Conservation (phyloP, 2,113 vertebrate genomes). For the Thermophis baileyi region DNA sequence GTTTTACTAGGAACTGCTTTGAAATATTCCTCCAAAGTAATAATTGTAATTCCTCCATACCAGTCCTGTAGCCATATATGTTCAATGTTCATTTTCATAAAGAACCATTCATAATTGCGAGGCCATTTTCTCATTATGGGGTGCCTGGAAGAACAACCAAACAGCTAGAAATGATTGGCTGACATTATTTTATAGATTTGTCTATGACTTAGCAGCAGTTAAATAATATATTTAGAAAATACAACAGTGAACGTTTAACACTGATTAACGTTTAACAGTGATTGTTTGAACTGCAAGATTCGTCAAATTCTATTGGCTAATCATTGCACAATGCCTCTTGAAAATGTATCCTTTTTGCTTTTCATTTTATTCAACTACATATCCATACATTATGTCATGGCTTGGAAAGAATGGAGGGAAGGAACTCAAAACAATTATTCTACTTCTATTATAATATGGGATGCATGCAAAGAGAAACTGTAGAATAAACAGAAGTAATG, state of each 20-base stretch:
- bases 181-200: conserved; percentile 11
- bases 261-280: neutral
- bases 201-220: neutral
- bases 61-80: conserved; percentile 75
- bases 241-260: neutral
- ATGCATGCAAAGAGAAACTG: neutral
- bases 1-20: conserved; percentile 67
- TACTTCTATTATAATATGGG: neutral
- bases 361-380: neutral
- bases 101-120: conserved; percentile 74
- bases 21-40: conserved; percentile 75
- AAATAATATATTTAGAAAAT: neutral
- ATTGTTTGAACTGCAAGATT: neutral
- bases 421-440: neutral
- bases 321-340: neutral
- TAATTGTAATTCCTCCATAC: conserved; percentile 65
- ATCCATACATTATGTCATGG: neutral
- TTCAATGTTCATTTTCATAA: conserved; percentile 78
- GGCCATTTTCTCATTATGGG: conserved; percentile 77
- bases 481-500: neutral
- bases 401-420: neutral
- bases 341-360: neutral
- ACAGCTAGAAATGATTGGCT: neutral
- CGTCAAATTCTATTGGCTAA: neutral
- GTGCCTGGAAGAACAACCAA: conserved; percentile 63